Base-by-base conservation (phyloP, 2,888 invertebrate species). In the Halocaridina rubra region DNA sequence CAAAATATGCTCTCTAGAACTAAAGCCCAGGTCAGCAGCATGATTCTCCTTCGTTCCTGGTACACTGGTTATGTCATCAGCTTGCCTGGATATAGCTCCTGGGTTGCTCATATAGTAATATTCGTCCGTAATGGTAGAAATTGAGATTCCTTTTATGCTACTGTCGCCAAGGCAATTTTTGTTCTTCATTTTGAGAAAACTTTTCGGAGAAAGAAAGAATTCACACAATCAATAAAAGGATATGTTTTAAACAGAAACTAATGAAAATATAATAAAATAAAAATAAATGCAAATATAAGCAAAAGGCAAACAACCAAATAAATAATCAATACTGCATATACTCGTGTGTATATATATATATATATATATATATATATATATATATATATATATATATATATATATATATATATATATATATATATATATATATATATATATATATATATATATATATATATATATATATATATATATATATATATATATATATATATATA, bases 381-480 rank as follows among this genome's bases (percentile, higher is more conserved):
- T 27, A 69, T 27, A 69, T 27, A 24, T 24, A 69, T 69, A 24
- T 24, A 69, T 69, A 69, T 69, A 69, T 69, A 69, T 69, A 69
- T 69, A 69, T 69, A 69, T 69, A 69, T 69, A 27, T 69, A 69
- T 69, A 69, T 69, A 69, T 69, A 69, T 72, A 33, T 33, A 72
- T 32, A 72, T 33, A 39, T 72, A 39, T 19, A 1, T 32, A 72
- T 8, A 33, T 13, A 72, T n/a, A 2, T 19, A 72, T 33, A n/a
- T n/a, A n/a, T n/a, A n/a, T n/a, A n/a, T n/a, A n/a, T n/a, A n/a
- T n/a, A n/a, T n/a, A n/a, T n/a, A n/a, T n/a, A n/a, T n/a, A n/a
- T n/a, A n/a, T n/a, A n/a, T n/a, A n/a, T n/a, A n/a, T n/a, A n/a
- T n/a, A n/a, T n/a, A n/a, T n/a, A n/a, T n/a, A n/a, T n/a, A n/a